Conservation (phyloP, 2,888 invertebrate genomes). For the Atrina japonica region DNA sequence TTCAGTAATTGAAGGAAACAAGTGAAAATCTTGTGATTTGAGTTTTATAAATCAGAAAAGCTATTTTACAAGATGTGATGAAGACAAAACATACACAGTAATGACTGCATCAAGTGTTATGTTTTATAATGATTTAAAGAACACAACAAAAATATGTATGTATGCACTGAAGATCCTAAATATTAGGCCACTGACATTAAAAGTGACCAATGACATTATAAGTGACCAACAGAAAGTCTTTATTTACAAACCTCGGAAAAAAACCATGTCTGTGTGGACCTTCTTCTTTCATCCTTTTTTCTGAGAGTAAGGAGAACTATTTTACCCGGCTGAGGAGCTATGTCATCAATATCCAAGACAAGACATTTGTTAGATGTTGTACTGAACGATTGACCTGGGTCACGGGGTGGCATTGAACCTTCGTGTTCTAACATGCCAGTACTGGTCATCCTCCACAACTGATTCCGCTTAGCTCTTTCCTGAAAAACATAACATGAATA, state of each 20-base stretch:
- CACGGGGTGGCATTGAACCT: slow-evolving; percentile 85
- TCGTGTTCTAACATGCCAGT: slow-evolving; percentile 95
- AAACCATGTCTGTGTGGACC: slow-evolving; percentile 95
- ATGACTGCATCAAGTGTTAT: too few species aligned
- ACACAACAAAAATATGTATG: too few species aligned
- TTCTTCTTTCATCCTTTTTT: slow-evolving; percentile 90
- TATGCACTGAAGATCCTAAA: too few species aligned
- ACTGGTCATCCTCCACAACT: slow-evolving; percentile 96
- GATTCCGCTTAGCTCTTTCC: slow-evolving; percentile 83
- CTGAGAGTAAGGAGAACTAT: slow-evolving; percentile 89
- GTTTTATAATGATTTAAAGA: too few species aligned
- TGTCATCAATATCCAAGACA: slow-evolving; percentile 94
- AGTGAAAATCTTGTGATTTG: too few species aligned
- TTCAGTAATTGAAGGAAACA: too few species aligned
- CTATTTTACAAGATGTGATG: too few species aligned
- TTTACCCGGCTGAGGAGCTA: slow-evolving; percentile 91
- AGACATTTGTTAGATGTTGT: slow-evolving; percentile 59
- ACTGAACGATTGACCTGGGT: slow-evolving; percentile 74
- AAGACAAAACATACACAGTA: too few species aligned
- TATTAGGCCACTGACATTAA: too few species aligned
- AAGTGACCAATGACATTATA: too few species aligned
- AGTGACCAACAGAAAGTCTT: too few species aligned
- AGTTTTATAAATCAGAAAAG: too few species aligned
- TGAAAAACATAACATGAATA: slow-evolving; percentile 48
- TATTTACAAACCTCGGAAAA: slow-evolving; percentile 85